A percentile compares a stretch with the other conserved stretches of the same genome.
These are phyloP conservation scores for Phalacrocorax aristotelis DNA, from an alignment of 2,113 vertebrate species.

Conservation along the genomic window DNA sequence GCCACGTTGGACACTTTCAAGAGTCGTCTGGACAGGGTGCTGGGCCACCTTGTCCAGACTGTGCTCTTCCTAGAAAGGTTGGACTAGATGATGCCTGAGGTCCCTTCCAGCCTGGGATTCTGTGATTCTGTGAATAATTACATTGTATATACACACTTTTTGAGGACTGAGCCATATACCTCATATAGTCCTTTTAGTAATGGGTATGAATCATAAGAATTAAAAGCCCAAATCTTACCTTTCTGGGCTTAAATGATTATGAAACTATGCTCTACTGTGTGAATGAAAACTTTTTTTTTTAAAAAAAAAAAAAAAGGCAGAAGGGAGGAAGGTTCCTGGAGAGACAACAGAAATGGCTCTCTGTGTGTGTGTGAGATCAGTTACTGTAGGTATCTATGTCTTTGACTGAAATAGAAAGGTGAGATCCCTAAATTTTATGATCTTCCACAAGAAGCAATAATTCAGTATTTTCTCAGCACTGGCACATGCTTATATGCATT, in stretches of 20 bases:
- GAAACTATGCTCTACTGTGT: not conserved
- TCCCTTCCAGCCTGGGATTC: too few relatives aligned
- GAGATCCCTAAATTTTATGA: not conserved
- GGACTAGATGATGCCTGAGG: too few relatives aligned
- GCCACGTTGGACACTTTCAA: too few relatives aligned
- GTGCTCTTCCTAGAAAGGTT: too few relatives aligned
- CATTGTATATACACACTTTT: rapidly evolving
- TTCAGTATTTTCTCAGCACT: not conserved
- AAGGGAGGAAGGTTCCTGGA: not conserved
- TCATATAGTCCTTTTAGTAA: not conserved
- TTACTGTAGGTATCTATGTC: not conserved
- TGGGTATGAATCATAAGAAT: not conserved
- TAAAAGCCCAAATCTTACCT: not conserved
- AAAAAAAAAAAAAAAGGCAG: not conserved
- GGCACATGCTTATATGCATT: not conserved
- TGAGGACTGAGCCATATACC: not conserved
- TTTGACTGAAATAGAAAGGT: not conserved
- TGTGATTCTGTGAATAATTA: not conserved
- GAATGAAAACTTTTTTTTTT: not conserved
- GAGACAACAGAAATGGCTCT: not conserved
- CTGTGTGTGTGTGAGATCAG: not conserved
- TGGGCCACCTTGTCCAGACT: too few relatives aligned
- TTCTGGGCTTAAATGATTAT: not conserved
- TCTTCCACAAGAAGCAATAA: not conserved
- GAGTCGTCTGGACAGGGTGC: too few relatives aligned